Evolutionary conservation across 2,888 invertebrate species (phyloP).

Genomic region (Oligia strigilis): DNA sequence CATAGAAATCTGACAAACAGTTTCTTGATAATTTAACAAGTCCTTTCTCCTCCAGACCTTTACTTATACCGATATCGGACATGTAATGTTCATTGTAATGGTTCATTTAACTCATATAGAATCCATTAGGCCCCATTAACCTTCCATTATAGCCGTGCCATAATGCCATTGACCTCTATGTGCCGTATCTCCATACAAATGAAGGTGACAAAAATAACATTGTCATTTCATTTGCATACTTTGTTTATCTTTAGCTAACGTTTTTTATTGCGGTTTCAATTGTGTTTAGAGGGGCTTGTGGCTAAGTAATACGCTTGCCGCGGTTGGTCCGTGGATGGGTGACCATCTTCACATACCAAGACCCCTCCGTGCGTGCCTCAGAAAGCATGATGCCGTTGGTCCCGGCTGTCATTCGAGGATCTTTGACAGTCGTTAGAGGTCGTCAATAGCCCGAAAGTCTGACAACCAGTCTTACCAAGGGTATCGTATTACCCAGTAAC

Average conservation of each 20-base stretch:
- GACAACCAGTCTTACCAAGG: no score
- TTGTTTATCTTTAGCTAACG: not conserved
- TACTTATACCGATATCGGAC: not conserved
- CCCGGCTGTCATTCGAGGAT: no score
- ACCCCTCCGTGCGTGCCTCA: not conserved
- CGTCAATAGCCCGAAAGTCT: no score
- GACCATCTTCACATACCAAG: not conserved
- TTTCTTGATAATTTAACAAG: not conserved
- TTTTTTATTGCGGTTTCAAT: not conserved
- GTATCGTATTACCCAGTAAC: no score
- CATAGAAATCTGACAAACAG: not conserved
- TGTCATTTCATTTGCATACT: slow-evolving; percentile 25
- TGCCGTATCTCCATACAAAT: not conserved
- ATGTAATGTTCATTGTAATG: slow-evolving; percentile 51
- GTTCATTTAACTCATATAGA: slow-evolving; percentile 53
- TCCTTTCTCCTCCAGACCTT: slow-evolving; percentile 1
- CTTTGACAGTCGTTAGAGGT: no score
- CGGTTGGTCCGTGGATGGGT: not conserved
- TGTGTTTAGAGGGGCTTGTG: not conserved
- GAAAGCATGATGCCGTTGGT: not conserved
- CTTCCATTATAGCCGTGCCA: slow-evolving; percentile 27
- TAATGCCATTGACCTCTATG: slow-evolving; percentile 43
- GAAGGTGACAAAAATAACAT: slow-evolving; percentile 43
- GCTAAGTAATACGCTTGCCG: not conserved
- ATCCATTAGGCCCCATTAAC: slow-evolving; percentile 60